Base-by-base conservation (phyloP, 2,888 invertebrate species). In the Thysanoteuthis rhombus region DNA sequence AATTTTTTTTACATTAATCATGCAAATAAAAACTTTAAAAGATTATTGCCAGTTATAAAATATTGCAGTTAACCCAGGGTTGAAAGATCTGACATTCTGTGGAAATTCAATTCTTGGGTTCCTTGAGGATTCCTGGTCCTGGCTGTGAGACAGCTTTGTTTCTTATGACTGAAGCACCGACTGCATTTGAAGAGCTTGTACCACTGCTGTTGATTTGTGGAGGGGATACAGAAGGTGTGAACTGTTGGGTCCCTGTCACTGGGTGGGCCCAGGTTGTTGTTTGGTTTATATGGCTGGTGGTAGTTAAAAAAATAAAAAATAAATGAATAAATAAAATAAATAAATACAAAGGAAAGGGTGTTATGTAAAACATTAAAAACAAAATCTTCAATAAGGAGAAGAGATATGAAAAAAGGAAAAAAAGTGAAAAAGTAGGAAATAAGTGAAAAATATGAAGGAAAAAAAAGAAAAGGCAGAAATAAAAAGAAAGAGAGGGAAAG, bases 231-330 rank as follows among this genome's bases (percentile, higher is more conserved):
- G 90, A 36, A 28, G 94, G 94, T 28, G 95, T 94, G 28, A 95
- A 94, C 94, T 96, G 96, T 75, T 96, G 96, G 39, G 96, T 95
- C 90, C 95, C 95, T 28, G 96, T 96, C 42, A 95, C 94, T 36
- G 96, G 96, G 93, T 96, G 96, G 38, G 95, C 95, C 96, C 96
- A 96, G 3, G 96, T 95, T 32, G 96, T 96, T 39, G 95, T 95
- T 94, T 96, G 96, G 94, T 95, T 96, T 40, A 96, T 93, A 94
- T 96, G 96, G 93, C 96, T 96, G 95, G 52, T 95, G 95, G 25
- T 93, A 47, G 90, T 42, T 90, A 45, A 90, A n/a, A 92, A 47
- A n/a, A 93, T 75, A 36, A n/a, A 75, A 75, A 36, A 8, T 1
- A 75, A 0, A 75, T n/a, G 3, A 75, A 12, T 8, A n/a, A n/a